Percentiles rank a stretch among this genome's conserved stretches.
phyloP scores from a whole-genome alignment of 2,113 vertebrate species.

The Pluvianellus socialis region DNA sequence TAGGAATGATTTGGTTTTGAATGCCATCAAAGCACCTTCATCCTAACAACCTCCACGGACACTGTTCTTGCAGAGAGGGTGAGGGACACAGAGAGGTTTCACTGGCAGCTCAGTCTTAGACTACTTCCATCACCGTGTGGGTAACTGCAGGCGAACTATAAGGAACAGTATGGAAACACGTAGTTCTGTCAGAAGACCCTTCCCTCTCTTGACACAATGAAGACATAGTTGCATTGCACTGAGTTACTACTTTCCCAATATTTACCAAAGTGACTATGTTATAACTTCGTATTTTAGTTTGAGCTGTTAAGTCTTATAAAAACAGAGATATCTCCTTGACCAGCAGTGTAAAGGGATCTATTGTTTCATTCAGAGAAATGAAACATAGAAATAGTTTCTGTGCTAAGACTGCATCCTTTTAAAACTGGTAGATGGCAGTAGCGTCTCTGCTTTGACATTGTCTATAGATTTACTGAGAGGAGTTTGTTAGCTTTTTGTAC shows the following conservation, averaged over 20 bases:
- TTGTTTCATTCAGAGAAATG: background rate
- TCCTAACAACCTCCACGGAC: background rate
- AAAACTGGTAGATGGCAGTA: slow-evolving; percentile 64
- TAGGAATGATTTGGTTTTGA: background rate
- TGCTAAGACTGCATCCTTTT: background rate
- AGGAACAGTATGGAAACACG: background rate
- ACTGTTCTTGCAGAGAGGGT: background rate
- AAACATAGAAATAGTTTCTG: background rate
- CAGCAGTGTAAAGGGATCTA: background rate
- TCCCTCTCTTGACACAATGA: background rate
- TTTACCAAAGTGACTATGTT: background rate
- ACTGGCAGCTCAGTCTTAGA: background rate
- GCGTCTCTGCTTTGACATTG: slow-evolving; percentile 16
- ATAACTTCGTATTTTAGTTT: background rate
- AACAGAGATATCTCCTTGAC: background rate
- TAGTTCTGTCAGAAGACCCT: background rate
- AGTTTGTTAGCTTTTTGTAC: background rate
- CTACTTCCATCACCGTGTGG: background rate
- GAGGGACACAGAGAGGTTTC: background rate
- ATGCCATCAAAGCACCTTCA: background rate
- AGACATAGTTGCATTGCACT: background rate
- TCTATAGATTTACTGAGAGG: background rate
- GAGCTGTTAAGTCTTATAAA: background rate
- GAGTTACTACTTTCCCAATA: background rate
- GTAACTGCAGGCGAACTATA: background rate